Percentiles rank a stretch among this genome's conserved stretches.
phyloP scores from a whole-genome alignment of 2,113 vertebrate species.

The Stomatorhinus ivindoensis region DNA sequence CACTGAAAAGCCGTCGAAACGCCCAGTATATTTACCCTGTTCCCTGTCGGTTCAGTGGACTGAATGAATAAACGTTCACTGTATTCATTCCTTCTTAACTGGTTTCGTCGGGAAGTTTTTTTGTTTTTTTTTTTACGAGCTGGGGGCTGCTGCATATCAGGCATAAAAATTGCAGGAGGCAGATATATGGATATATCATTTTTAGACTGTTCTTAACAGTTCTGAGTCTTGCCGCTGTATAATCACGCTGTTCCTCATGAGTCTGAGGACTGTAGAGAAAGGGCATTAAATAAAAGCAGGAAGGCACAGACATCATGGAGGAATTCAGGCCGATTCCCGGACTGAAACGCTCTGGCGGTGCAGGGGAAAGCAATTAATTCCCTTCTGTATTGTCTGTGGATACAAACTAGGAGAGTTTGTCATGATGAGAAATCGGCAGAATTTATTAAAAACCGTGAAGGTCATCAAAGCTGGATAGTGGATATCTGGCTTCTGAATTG shows the following conservation, averaged over 20 bases:
- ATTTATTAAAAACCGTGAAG: neutral
- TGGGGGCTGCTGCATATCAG: neutral
- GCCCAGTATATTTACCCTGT: neutral
- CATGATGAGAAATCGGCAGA: neutral
- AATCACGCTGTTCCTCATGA: neutral
- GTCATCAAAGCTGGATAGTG: neutral
- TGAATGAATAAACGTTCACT: constrained; percentile 11
- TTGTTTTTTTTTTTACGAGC: neutral
- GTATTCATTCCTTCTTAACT: neutral
- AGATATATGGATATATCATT: neutral
- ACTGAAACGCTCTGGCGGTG: neutral
- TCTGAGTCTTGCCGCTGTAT: neutral
- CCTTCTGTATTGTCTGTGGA: neutral
- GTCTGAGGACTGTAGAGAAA: neutral
- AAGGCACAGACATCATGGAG: neutral
- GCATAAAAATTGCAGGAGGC: neutral
- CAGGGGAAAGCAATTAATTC: neutral
- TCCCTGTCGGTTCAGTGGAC: neutral
- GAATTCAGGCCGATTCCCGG: neutral
- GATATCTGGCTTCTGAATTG: neutral
- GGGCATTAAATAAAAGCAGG: neutral
- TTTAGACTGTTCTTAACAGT: neutral
- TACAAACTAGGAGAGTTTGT: neutral
- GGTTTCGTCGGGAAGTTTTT: neutral
- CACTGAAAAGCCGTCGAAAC: neutral